Conservation (phyloP, 2,888 invertebrate genomes). For the Hyposoter dolosus region DNA sequence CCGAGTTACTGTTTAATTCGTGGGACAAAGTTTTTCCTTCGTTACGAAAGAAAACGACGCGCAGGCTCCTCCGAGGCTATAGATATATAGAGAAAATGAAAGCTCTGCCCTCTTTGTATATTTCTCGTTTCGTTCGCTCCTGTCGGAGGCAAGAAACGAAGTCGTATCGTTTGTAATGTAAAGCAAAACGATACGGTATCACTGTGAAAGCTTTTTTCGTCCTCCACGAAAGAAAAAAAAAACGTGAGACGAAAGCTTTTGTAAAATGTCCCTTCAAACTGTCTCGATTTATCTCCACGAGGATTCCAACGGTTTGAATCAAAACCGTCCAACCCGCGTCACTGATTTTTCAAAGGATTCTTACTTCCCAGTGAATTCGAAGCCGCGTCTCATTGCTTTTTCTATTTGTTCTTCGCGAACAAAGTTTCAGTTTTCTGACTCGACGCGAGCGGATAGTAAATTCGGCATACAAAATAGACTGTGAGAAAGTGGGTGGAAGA, state of each 20-base stretch:
- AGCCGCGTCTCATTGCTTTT: not conserved
- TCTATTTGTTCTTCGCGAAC: not conserved
- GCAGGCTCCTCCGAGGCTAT: slow-evolving; percentile 10
- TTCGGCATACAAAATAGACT: slow-evolving; percentile 9
- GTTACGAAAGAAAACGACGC: slow-evolving; percentile 71
- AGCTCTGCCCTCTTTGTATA: slow-evolving; percentile 37
- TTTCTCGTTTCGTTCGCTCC: slow-evolving; percentile 45
- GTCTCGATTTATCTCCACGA: slow-evolving; percentile 7
- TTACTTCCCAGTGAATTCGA: not conserved
- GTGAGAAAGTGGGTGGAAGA: slow-evolving; percentile 47
- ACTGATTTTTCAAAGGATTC: slow-evolving; percentile 7
- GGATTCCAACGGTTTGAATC: not conserved
- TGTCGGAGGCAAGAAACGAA: slow-evolving; percentile 54
- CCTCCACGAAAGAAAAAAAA: not conserved
- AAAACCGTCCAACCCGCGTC: not conserved
- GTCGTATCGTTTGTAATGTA: slow-evolving; percentile 75
- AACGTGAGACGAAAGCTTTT: slow-evolving; percentile 37
- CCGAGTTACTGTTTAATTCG: slow-evolving; percentile 78
- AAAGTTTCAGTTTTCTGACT: not conserved
- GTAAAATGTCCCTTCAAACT: slow-evolving; percentile 21
- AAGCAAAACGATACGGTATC: slow-evolving; percentile 71
- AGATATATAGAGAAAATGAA: slow-evolving; percentile 20
- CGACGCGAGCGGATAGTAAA: not conserved
- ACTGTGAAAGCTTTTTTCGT: slow-evolving; percentile 36
- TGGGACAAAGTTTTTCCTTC: slow-evolving; percentile 77